These are phyloP conservation scores for Geothlypis trichas DNA, from an alignment of 2,113 vertebrate genomes.

Conservation along the genomic window DNA sequence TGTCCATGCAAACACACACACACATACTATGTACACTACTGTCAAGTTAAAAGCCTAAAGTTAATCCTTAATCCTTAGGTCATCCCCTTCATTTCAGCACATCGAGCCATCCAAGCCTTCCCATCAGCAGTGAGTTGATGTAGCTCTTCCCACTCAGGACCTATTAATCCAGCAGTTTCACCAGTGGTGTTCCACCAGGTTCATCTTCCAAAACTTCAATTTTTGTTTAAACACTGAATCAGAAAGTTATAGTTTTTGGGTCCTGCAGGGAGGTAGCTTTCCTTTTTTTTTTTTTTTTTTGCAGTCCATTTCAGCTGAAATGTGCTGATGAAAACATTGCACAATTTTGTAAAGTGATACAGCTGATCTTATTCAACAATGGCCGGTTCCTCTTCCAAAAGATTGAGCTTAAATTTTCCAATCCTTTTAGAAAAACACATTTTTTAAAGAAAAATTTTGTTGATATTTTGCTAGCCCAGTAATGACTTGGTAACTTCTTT, in stretches of 20 bases:
- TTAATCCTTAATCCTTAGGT: slow-evolving; percentile 44
- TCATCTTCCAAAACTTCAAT: background rate
- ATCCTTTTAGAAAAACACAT: background rate
- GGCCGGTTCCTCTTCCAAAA: background rate
- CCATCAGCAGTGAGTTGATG: background rate
- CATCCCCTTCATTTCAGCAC: slow-evolving; percentile 40
- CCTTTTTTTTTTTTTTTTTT: background rate
- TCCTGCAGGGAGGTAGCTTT: background rate
- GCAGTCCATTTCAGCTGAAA: background rate
- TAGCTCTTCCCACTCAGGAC: slow-evolving; percentile 4
- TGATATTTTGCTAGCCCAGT: background rate
- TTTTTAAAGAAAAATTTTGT: background rate
- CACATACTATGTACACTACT: background rate
- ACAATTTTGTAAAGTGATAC: background rate
- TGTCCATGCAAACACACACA: background rate
- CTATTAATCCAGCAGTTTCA: slow-evolving; percentile 17
- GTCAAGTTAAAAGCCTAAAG: slow-evolving; percentile 11
- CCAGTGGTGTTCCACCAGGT: background rate
- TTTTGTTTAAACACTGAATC: background rate
- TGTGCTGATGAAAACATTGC: background rate
- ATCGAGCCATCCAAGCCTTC: background rate
- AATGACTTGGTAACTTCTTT: background rate
- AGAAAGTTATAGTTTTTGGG: background rate
- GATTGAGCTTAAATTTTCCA: background rate
- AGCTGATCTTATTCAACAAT: background rate